Evolutionary conservation across 2,797 vertebrate species (phyloP).

Genomic region (Cyclura pinguis): DNA sequence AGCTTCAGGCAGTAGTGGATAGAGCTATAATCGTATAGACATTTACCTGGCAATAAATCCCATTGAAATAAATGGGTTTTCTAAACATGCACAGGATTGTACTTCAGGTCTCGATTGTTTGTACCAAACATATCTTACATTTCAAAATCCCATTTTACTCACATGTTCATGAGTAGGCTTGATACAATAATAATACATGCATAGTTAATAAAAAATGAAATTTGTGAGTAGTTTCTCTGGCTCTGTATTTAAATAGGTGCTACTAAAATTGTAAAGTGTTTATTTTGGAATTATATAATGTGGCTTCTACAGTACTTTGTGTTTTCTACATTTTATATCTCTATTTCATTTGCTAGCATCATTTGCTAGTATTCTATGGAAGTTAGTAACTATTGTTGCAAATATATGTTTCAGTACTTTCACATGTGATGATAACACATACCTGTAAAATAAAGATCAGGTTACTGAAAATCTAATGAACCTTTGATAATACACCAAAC

Average conservation of each 20-base stretch:
- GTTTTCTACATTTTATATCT: background rate
- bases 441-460: slow-evolving; percentile 40
- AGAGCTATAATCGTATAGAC: background rate
- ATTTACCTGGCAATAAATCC: background rate
- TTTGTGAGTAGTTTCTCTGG: background rate
- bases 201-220: background rate
- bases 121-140: background rate
- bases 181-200: background rate
- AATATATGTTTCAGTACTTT: slow-evolving; percentile 13
- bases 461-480: slow-evolving; percentile 38
- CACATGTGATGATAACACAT: slow-evolving; percentile 4
- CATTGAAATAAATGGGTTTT: background rate
- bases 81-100: background rate
- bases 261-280: background rate
- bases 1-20: background rate
- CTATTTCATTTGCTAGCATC: background rate
- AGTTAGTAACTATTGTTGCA: background rate
- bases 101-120: background rate
- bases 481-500: slow-evolving; percentile 27
- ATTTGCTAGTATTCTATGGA: background rate
- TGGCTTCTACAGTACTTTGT: background rate
- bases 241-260: background rate
- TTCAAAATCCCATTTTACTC: background rate
- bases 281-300: background rate
- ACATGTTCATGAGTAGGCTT: background rate